phyloP scores from a whole-genome alignment of 1,140 invertebrate genomes.

The silkworm (Bombyx mori) region ASM3026992v2 NC_085124.1:8992001-8992500 shows the following conservation, averaged over 20 bases:
- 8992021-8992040: conserved; percentile 8
- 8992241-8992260: conserved; percentile 51
- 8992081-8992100: conserved; percentile 18
- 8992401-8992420: too few species aligned
- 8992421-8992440: too few species aligned
- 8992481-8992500: too few species aligned
- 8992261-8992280: conserved; percentile 49
- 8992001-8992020: background rate
- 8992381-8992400: background rate
- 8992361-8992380: background rate
- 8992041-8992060: conserved; percentile 7
- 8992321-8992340: conserved; percentile 40
- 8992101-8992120: conserved; percentile 17
- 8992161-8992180: conserved; percentile 43
- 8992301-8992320: conserved; percentile 29
- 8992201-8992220: conserved; percentile 42
- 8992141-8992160: conserved; percentile 33
- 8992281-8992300: conserved; percentile 47
- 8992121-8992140: conserved; percentile 37
- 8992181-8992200: conserved; percentile 42
- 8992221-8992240: conserved; percentile 34
- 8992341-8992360: conserved; percentile 35
- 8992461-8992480: too few species aligned
- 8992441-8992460: too few species aligned
- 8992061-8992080: conserved; percentile 20